These are phyloP conservation scores for Xylocopa sonorina DNA, from an alignment of 1,140 invertebrate species.

Conservation along the genomic window DNA sequence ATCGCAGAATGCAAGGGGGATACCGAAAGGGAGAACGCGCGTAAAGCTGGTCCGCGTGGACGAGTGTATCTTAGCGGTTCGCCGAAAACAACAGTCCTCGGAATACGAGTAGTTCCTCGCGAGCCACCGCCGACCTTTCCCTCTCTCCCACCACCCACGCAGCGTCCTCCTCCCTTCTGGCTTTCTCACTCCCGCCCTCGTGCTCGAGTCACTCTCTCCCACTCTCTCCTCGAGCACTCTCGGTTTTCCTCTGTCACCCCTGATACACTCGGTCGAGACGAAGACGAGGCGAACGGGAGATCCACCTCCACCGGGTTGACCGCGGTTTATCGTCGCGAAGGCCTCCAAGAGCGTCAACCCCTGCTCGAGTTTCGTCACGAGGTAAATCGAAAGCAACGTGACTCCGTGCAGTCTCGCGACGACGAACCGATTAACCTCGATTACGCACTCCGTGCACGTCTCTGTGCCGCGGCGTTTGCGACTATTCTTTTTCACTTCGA, in stretches of 20 bases:
- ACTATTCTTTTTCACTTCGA: not conserved
- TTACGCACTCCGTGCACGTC: not conserved
- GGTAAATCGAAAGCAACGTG: conserved; percentile 43
- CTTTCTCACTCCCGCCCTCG: conserved; percentile 64
- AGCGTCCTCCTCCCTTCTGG: conserved; percentile 56
- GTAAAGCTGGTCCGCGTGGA: conserved; percentile 61
- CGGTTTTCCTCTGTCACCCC: conserved; percentile 60
- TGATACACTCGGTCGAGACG: conserved; percentile 36
- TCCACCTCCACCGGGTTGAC: conserved; percentile 50
- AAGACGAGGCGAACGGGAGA: conserved; percentile 22
- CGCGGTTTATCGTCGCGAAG: conserved; percentile 51
- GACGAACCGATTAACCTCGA: not conserved
- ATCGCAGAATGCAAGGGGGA: not conserved
- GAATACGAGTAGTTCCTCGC: conserved; percentile 65
- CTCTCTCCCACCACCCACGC: conserved; percentile 66
- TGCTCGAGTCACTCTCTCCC: conserved; percentile 24
- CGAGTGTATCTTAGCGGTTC: conserved; percentile 65
- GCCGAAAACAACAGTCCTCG: conserved; percentile 68
- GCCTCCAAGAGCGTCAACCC: conserved; percentile 59
- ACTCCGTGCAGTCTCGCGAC: not conserved
- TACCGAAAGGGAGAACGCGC: not conserved
- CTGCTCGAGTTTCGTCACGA: conserved; percentile 41
- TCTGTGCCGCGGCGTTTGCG: not conserved
- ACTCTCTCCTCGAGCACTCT: conserved; percentile 56
- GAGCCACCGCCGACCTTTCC: conserved; percentile 60